Percentiles rank a stretch among this genome's conserved stretches.
Evolutionary conservation across 1,140 invertebrate species (phyloP).

Genomic region (Chrysomallon squamiferum): DNA sequence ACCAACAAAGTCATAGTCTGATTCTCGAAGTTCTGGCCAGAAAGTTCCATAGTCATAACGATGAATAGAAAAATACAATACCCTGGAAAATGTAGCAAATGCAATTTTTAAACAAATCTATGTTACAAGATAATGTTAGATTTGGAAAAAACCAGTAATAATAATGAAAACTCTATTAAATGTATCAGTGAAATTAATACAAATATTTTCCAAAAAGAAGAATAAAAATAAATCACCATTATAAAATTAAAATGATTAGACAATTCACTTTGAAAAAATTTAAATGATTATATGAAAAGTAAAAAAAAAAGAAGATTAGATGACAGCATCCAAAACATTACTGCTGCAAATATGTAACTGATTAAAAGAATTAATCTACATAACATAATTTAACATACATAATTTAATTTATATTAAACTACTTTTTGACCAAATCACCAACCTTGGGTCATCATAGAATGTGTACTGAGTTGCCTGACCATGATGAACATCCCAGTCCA

Average conservation of each 20-base stretch:
- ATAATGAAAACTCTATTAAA: not conserved
- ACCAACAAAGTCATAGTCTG: constrained; percentile 87
- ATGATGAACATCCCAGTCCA: constrained; percentile 87
- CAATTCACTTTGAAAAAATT: no score
- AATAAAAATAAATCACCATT: no score
- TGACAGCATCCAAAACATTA: no score
- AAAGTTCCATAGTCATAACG: constrained; percentile 93
- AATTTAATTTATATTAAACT: no score
- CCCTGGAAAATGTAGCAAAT: constrained; percentile 69
- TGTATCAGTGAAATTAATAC: not conserved
- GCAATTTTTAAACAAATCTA: not conserved
- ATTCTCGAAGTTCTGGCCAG: constrained; percentile 93
- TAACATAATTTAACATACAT: no score
- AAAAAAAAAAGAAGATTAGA: no score
- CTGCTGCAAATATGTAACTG: no score
- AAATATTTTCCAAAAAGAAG: not conserved
- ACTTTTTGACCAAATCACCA: no score
- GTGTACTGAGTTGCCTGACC: constrained; percentile 84
- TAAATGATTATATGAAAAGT: no score
- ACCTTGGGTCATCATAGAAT: constrained; percentile 93
- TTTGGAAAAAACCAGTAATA: not conserved
- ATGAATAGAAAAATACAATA: constrained; percentile 97
- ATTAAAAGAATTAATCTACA: no score
- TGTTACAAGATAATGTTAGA: not conserved
- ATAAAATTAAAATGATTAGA: no score